Base-by-base conservation (phyloP, 2,113 vertebrate species). In the Sceloporus undulatus region DNA sequence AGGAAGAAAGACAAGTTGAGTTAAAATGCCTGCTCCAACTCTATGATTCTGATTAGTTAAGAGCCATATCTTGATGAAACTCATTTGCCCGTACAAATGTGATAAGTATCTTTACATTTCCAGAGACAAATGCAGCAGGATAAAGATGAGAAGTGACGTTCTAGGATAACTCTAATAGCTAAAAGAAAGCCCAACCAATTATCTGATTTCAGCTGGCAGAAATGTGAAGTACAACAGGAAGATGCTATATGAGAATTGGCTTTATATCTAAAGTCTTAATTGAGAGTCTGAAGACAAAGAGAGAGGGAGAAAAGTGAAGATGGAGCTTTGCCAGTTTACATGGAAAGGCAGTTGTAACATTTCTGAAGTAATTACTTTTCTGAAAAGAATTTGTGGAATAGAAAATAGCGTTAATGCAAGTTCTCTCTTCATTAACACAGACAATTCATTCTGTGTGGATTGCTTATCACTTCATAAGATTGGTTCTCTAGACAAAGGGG, bases 341-440 rank as follows among this genome's bases (percentile, higher is more conserved):
- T 83, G 86, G 73, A 75, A 75, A 1, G 29, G 29, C 56, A 56
- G 73, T 2, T 87, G 56, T 90, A 94, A 79, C 74, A 87, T 90
- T 91, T 92, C 83, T 77, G 56, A 90, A 89, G 65, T 89, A 95
- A 95, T 94, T 93, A 90, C 62, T 88, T 84, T 56, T 92, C 81
- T 76, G 62, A 92, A 93, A 89, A 85, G 85, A 93, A 71, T 34
- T 78, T 79, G 19, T 9, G 48, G 0, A 0, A 42, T 9, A 88
- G 78, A 88, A 92, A 89, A 62, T 42, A 79, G 66, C 89, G 27
- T 62, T 92, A 59, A 70, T 77, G 34, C 66, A 89, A 91, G 0
- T 66, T 92, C 79, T 73, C 81, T 84, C 85, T 90, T 93, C 93
- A 91, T 94, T 94, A 88, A 90, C 65, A 85, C 75, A 85, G 78